Percentiles rank a stretch among this genome's conserved stretches.
phyloP scores from a whole-genome alignment of 2,113 vertebrate species.

The Stigmatopora nigra region DNA sequence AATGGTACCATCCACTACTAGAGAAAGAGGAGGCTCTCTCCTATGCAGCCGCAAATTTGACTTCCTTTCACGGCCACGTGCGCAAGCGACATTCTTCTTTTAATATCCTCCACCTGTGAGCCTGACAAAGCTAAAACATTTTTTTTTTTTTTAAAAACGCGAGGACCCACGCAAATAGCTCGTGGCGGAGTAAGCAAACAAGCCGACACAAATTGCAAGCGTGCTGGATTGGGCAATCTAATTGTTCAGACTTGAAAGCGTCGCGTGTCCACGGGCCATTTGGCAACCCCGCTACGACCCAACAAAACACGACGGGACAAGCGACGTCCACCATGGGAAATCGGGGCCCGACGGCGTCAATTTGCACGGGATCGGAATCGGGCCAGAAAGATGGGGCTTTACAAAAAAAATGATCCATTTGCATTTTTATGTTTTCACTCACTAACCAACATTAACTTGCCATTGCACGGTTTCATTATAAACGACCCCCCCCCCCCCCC shows the following conservation, averaged over 20 bases:
- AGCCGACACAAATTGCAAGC: slow-evolving; percentile 40
- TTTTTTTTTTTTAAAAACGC: not conserved
- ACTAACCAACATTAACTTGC: too few relatives aligned
- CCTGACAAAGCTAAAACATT: not conserved
- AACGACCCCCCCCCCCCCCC: too few relatives aligned
- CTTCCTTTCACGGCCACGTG: too few relatives aligned
- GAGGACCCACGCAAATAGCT: not conserved
- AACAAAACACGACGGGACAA: slow-evolving; percentile 17
- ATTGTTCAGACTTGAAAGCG: slow-evolving; percentile 14
- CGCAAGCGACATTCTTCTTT: not conserved
- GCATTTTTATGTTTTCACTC: too few relatives aligned
- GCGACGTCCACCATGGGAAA: too few relatives aligned
- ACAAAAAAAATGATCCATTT: too few relatives aligned
- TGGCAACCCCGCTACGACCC: slow-evolving; percentile 10
- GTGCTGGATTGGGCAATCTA: slow-evolving; percentile 40
- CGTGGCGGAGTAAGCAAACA: slow-evolving; percentile 4
- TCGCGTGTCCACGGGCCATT: slow-evolving; percentile 19
- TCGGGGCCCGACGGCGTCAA: too few relatives aligned
- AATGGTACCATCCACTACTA: slow-evolving; percentile 42
- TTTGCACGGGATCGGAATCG: too few relatives aligned
- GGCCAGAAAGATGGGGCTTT: too few relatives aligned
- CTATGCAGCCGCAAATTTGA: slow-evolving; percentile 42
- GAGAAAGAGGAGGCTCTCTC: slow-evolving; percentile 57
- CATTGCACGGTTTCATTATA: too few relatives aligned
- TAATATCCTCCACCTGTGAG: not conserved